phyloP scores from a whole-genome alignment of 1,140 invertebrate genomes.

The Caenorhabditis elegans region DNA sequence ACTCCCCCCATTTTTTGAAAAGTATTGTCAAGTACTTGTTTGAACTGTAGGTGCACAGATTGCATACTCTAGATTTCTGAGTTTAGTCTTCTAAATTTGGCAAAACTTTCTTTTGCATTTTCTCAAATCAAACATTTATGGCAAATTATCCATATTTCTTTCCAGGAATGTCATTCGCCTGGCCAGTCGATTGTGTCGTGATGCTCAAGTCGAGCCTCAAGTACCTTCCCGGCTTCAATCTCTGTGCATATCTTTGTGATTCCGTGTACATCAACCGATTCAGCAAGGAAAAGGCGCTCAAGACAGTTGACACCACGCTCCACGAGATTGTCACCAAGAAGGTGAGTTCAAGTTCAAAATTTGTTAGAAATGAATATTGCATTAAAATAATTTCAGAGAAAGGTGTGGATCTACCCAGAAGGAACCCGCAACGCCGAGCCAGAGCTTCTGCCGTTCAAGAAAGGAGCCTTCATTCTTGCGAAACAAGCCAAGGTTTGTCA shows the following conservation, averaged over 20 bases:
- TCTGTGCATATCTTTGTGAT: slow-evolving; percentile 42
- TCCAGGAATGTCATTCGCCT: slow-evolving; percentile 48
- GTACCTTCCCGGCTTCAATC: slow-evolving; percentile 48
- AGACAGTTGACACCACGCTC: slow-evolving; percentile 45
- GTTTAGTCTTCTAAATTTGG: no score
- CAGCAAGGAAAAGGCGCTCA: slow-evolving; percentile 48
- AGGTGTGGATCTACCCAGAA: slow-evolving; percentile 69
- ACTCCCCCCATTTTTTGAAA: no score
- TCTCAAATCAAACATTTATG: no score
- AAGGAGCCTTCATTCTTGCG: slow-evolving; percentile 69
- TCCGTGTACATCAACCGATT: slow-evolving; percentile 53
- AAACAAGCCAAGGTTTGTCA: slow-evolving; percentile 63
- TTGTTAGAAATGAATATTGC: no score
- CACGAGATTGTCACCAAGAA: slow-evolving; percentile 36
- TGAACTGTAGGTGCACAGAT: no score
- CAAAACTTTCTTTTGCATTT: no score
- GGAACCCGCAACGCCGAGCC: slow-evolving; percentile 67
- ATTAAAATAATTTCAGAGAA: slow-evolving; percentile 50
- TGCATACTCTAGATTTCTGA: no score
- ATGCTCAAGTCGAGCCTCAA: slow-evolving; percentile 49
- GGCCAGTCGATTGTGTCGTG: slow-evolving; percentile 50
- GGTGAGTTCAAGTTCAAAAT: background rate
- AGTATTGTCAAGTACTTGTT: no score
- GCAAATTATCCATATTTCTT: background rate
- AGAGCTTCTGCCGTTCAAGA: slow-evolving; percentile 69